These are phyloP conservation scores for Labeo calbasu DNA, from an alignment of 2,797 vertebrate genomes.

Conservation along the genomic window DNA sequence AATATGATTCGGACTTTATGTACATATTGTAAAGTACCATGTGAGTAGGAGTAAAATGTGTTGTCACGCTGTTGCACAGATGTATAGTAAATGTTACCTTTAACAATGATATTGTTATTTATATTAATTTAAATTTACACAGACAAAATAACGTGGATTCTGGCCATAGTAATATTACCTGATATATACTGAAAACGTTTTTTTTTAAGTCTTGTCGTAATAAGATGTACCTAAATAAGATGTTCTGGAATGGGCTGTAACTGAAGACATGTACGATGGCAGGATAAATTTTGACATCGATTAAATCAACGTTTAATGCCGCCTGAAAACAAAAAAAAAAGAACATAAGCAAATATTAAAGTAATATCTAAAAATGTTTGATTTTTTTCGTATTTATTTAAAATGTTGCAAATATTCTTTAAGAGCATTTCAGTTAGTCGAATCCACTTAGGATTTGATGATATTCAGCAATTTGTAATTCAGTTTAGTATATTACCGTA, in stretches of 20 bases:
- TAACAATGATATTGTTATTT: slow-evolving; percentile 78
- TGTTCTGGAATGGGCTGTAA: slow-evolving; percentile 40
- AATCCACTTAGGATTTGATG: background rate
- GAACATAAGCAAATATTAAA: slow-evolving; percentile 45
- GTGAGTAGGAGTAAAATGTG: slow-evolving; percentile 74
- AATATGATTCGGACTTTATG: slow-evolving; percentile 75
- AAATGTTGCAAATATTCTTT: slow-evolving; percentile 10
- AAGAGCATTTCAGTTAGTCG: background rate
- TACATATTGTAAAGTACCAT: slow-evolving; percentile 82
- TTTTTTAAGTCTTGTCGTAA: slow-evolving; percentile 19
- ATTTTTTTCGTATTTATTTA: slow-evolving; percentile 31
- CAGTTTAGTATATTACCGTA: background rate
- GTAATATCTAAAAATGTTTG: slow-evolving; percentile 32
- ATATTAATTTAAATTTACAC: slow-evolving; percentile 80
- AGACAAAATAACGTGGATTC: slow-evolving; percentile 50
- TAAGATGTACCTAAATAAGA: slow-evolving; percentile 13
- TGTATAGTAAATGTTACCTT: slow-evolving; percentile 77
- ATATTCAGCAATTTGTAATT: background rate
- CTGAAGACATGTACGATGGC: slow-evolving; percentile 41
- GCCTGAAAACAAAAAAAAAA: slow-evolving; percentile 20
- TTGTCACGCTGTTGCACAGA: slow-evolving; percentile 86
- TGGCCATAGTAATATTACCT: slow-evolving; percentile 54
- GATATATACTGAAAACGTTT: slow-evolving; percentile 47
- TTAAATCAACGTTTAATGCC: slow-evolving; percentile 25
- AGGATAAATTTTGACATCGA: slow-evolving; percentile 14